phyloP scores from a whole-genome alignment of 2,113 vertebrate species.

The Platysteira castanea region DNA sequence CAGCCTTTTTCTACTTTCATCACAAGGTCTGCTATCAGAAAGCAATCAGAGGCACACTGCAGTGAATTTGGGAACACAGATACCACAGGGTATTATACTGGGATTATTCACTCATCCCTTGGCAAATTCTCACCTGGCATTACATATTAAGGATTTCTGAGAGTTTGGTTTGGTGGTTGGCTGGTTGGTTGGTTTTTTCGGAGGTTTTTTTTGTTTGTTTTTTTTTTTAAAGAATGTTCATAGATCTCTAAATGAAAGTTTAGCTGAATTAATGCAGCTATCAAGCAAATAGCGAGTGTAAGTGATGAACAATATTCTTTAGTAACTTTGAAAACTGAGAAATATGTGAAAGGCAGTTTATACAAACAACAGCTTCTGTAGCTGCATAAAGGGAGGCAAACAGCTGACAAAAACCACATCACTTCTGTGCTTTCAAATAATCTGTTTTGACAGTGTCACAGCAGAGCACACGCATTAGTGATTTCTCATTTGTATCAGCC shows the following conservation, averaged over 20 bases:
- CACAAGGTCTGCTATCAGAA: neutral
- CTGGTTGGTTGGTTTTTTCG: neutral
- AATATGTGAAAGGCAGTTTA: neutral
- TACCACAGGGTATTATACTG: fast-evolving
- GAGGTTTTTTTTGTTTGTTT: no score
- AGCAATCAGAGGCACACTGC: neutral
- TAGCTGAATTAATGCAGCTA: neutral
- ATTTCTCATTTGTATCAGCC: slow-evolving; percentile 30
- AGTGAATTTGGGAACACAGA: neutral
- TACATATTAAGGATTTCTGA: neutral
- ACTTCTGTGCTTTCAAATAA: neutral
- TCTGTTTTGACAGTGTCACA: slow-evolving; percentile 17
- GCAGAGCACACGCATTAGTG: neutral
- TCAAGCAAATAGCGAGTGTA: neutral
- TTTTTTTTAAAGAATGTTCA: neutral
- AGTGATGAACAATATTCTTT: neutral
- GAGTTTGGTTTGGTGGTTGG: neutral
- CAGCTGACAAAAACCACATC: slow-evolving; percentile 10
- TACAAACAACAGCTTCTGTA: slow-evolving; percentile 15
- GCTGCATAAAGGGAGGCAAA: neutral
- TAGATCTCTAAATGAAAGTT: neutral
- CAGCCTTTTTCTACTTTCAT: neutral
- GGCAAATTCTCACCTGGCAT: neutral
- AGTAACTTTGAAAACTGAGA: neutral
- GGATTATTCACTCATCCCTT: neutral